A percentile compares a stretch with the other conserved stretches of the same genome.
phyloP scores from a whole-genome alignment of 2,888 invertebrate species.

The Hemithea aestivaria region DNA sequence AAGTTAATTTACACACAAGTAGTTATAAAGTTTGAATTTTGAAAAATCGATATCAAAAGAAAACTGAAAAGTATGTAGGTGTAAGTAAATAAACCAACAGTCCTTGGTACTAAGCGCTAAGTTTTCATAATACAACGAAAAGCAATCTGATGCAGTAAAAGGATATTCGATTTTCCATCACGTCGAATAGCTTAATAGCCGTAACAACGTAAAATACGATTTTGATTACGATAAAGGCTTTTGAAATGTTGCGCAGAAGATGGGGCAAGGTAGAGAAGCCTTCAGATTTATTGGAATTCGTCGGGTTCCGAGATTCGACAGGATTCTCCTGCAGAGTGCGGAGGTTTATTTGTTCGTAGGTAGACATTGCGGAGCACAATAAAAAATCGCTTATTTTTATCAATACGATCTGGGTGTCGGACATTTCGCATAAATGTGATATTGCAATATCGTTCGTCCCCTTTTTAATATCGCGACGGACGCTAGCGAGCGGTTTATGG shows the following conservation, averaged over 20 bases:
- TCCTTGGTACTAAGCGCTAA: slow-evolving; percentile 1
- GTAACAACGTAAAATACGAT: slow-evolving; percentile 58
- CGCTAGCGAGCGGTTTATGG: slow-evolving; percentile 75
- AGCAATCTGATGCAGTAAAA: slow-evolving; percentile 27
- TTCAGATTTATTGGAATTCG: slow-evolving; percentile 26
- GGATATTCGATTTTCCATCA: slow-evolving; percentile 54
- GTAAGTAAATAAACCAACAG: background rate
- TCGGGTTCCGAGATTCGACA: slow-evolving; percentile 25
- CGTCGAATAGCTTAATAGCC: slow-evolving; percentile 55
- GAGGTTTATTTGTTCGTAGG: slow-evolving; percentile 23
- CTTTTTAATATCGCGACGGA: slow-evolving; percentile 78
- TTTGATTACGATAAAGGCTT: slow-evolving; percentile 56
- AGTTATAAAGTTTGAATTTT: too few relatives aligned
- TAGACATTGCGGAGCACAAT: slow-evolving; percentile 60
- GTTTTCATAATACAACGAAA: slow-evolving; percentile 26
- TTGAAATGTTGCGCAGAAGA: slow-evolving; percentile 32
- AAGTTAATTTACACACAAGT: too few relatives aligned
- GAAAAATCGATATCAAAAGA: too few relatives aligned
- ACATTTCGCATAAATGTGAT: slow-evolving; percentile 80
- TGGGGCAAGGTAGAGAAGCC: slow-evolving; percentile 21
- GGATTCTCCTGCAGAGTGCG: slow-evolving; percentile 22
- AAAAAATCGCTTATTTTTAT: slow-evolving; percentile 79
- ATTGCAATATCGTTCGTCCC: slow-evolving; percentile 79
- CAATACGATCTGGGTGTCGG: slow-evolving; percentile 78
- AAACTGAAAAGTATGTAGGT: too few relatives aligned